A percentile compares a stretch with the other conserved stretches of the same genome.
Conservation (phyloP, 2,113 vertebrate species). For the Polypterus senegalus region DNA sequence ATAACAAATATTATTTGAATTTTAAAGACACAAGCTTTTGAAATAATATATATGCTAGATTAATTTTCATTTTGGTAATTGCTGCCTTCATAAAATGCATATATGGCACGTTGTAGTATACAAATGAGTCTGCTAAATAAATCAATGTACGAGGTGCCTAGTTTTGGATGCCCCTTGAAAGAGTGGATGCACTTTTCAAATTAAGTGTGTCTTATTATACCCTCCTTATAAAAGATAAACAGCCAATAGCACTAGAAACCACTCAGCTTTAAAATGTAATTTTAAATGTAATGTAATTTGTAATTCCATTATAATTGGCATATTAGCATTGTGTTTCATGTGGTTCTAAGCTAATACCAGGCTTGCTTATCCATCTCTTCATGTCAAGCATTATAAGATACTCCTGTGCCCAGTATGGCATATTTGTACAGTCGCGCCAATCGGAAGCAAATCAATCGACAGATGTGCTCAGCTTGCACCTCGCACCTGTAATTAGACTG, state of each 20-base stretch:
- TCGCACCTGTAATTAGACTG: constrained; percentile 12
- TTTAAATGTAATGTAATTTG: not conserved
- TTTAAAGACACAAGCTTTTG: too few relatives aligned
- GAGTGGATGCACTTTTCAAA: too few relatives aligned
- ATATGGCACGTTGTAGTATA: too few relatives aligned
- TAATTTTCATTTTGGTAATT: too few relatives aligned
- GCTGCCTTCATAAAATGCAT: too few relatives aligned
- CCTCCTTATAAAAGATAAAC: not conserved
- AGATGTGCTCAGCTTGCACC: not conserved
- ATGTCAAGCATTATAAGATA: not conserved
- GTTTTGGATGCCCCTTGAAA: too few relatives aligned
- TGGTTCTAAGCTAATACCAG: not conserved
- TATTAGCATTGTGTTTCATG: not conserved
- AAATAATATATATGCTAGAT: too few relatives aligned
- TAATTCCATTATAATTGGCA: constrained; percentile 1
- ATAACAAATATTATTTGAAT: too few relatives aligned
- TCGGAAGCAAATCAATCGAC: constrained; percentile 10
- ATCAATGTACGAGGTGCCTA: too few relatives aligned
- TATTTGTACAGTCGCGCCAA: not conserved
- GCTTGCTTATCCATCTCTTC: not conserved
- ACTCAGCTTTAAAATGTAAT: not conserved
- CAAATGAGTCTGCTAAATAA: too few relatives aligned
- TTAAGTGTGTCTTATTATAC: too few relatives aligned
- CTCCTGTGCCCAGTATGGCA: not conserved
- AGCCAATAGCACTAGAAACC: not conserved